phyloP scores from a whole-genome alignment of 2,797 vertebrate species.

The Psittacula derbiana region DNA sequence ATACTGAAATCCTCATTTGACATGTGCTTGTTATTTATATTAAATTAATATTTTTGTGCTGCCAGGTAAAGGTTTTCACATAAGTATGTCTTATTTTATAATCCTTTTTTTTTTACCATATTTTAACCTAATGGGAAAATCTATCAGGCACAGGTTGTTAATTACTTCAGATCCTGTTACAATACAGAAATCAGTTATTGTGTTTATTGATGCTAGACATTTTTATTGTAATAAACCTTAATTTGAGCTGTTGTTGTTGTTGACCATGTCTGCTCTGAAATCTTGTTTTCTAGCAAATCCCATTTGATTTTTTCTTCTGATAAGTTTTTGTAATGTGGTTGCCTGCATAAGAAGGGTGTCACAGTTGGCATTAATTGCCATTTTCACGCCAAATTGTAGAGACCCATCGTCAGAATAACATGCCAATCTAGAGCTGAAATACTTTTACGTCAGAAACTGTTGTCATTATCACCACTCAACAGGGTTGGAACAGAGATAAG shows the following conservation, averaged over 20 bases:
- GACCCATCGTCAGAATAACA: neutral
- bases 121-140: neutral
- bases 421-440: neutral
- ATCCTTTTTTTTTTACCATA: neutral
- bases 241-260: neutral
- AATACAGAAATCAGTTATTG: neutral
- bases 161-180: neutral
- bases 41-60: neutral
- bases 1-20: neutral
- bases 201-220: neutral
- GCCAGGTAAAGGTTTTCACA: neutral
- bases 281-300: neutral
- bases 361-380: neutral
- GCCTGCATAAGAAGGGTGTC: neutral
- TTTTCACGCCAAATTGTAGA: neutral
- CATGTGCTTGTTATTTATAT: neutral
- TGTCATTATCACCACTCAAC: neutral
- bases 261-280: neutral
- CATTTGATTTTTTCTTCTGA: conserved; percentile 6
- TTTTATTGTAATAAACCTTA: conserved; percentile 1
- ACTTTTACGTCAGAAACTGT: rapidly evolving
- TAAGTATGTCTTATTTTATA: neutral
- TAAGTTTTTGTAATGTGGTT: neutral
- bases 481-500: neutral
- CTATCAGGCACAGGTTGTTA: neutral